phyloP scores from a whole-genome alignment of 2,797 vertebrate genomes.

The Malacoctenus gilli region DNA sequence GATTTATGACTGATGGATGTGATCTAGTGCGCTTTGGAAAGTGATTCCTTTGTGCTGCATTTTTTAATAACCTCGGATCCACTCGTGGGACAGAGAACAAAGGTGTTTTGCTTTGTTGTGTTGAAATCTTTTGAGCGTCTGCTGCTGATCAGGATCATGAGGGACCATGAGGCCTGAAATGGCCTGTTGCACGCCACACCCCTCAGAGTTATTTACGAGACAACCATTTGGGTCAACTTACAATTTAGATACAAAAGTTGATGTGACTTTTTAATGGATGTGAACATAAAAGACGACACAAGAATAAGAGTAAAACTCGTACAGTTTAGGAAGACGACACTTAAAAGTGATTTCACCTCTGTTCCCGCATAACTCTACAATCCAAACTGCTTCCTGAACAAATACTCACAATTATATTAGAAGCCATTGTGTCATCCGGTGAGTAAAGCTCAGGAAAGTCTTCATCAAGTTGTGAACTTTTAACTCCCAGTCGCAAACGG shows the following conservation, averaged over 20 bases:
- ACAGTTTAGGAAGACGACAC: too few species aligned
- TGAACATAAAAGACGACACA: neutral
- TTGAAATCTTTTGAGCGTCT: neutral
- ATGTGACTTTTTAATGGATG: neutral
- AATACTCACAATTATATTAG: conserved; percentile 92
- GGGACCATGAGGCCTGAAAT: neutral
- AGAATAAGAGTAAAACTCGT: too few species aligned
- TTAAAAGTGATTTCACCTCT: neutral
- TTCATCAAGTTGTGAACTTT: conserved; percentile 28
- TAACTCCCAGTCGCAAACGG: conserved; percentile 42
- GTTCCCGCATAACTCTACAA: neutral
- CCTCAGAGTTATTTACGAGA: neutral
- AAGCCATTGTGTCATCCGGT: conserved; percentile 80
- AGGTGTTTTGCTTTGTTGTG: neutral
- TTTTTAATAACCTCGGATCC: conserved; percentile 2
- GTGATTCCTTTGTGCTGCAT: neutral
- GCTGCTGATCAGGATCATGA: neutral
- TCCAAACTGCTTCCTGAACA: too few species aligned
- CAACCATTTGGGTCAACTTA: too few species aligned
- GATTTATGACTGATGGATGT: too few species aligned
- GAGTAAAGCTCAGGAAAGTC: too few species aligned
- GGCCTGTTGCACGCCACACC: neutral
- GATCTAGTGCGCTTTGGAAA: too few species aligned
- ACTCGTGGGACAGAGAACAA: neutral
- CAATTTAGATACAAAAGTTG: too few species aligned